Conservation (phyloP, 2,113 vertebrate species). For the Heliornis fulica region DNA sequence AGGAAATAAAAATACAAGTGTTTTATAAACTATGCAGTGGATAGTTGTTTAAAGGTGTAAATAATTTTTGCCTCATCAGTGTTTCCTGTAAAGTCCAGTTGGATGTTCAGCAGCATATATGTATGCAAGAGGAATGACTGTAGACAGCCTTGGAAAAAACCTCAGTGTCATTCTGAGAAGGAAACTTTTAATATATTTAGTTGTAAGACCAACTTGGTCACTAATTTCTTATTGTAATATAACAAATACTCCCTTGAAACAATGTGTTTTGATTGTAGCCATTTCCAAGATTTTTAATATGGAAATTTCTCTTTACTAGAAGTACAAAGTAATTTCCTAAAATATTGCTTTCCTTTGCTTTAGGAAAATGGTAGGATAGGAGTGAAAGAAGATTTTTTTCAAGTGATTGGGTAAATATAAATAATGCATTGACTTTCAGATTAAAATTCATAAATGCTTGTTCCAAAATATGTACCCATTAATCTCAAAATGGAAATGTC, state of each 20-base stretch:
- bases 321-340: neutral
- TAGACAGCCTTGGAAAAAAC: neutral
- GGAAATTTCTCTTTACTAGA: neutral
- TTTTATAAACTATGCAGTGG: neutral
- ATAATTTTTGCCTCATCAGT: neutral
- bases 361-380: neutral
- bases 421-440: neutral
- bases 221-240: neutral
- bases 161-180: neutral
- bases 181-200: neutral
- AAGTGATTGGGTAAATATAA: neutral
- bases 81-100: neutral
- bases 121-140: neutral
- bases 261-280: neutral
- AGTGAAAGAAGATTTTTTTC: neutral
- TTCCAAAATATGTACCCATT: neutral
- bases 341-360: neutral
- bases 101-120: neutral
- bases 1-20: neutral
- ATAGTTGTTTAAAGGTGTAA: neutral
- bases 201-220: neutral
- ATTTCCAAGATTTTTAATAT: neutral
- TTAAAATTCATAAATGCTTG: neutral
- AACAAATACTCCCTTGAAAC: neutral
- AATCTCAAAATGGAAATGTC: neutral